Evolutionary conservation across 2,888 invertebrate species (phyloP).

Genomic region (Asteroscopus sphinx): DNA sequence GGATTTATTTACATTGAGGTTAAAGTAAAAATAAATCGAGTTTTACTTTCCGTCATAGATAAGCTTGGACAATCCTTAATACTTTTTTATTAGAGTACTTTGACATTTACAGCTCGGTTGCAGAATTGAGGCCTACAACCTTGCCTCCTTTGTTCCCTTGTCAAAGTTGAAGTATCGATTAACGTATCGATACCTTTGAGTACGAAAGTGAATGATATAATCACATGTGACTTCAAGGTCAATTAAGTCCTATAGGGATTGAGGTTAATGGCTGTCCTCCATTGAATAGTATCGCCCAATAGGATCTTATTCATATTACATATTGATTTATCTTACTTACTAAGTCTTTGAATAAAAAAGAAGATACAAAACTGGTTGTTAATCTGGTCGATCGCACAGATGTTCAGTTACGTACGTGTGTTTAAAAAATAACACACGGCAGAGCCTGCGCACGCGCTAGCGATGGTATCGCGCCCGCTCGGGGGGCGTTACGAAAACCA

Average conservation of each 20-base stretch:
- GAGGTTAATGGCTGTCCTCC: conserved; percentile 79
- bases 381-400: conserved; percentile 73
- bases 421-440: conserved; percentile 73
- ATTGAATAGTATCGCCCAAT: conserved; percentile 75
- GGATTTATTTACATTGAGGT: not conserved
- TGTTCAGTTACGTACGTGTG: conserved; percentile 75
- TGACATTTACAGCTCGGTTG: conserved; percentile 52
- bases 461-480: conserved; percentile 79
- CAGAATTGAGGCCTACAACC: conserved; percentile 50
- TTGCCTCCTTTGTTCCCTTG: conserved; percentile 58
- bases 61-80: conserved; percentile 6
- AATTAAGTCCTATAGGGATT: conserved; percentile 78
- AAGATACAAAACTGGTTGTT: conserved; percentile 72
- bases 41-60: conserved; percentile 20
- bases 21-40: not conserved
- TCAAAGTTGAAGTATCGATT: conserved; percentile 59
- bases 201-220: conserved; percentile 70
- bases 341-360: conserved; percentile 68
- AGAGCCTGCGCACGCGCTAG: conserved; percentile 75
- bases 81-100: conserved; percentile 43
- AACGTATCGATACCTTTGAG: conserved; percentile 48
- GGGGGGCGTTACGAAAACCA: conserved; percentile 88
- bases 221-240: conserved; percentile 75
- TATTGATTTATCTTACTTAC: conserved; percentile 58
- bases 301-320: conserved; percentile 58